phyloP scores from a whole-genome alignment of 2,888 invertebrate species.

The Pilophorus perplexus region DNA sequence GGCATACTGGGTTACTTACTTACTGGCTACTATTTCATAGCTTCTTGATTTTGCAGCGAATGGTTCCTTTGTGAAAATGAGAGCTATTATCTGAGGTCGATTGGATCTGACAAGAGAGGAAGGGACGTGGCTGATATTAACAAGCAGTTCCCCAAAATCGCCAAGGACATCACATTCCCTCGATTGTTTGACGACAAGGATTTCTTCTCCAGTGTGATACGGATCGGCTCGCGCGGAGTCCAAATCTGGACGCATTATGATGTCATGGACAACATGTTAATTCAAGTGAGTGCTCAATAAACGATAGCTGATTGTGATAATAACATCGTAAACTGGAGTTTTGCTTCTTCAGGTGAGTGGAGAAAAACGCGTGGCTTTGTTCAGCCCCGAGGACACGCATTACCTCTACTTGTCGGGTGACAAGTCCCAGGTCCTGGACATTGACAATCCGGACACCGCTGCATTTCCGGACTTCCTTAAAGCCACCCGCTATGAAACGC shows the following conservation, averaged over 20 bases:
- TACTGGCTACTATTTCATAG: no score
- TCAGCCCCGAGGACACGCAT: slow-evolving; percentile 55
- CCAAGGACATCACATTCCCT: slow-evolving; percentile 54
- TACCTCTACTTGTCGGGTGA: slow-evolving; percentile 58
- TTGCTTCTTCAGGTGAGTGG: slow-evolving; percentile 51
- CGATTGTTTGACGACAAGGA: slow-evolving; percentile 52
- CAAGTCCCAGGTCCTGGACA: slow-evolving; percentile 56
- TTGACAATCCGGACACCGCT: slow-evolving; percentile 54
- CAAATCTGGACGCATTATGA: slow-evolving; percentile 61
- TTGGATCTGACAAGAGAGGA: slow-evolving; percentile 56
- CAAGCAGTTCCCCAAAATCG: slow-evolving; percentile 55
- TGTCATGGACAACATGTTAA: slow-evolving; percentile 58
- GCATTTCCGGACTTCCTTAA: slow-evolving; percentile 54
- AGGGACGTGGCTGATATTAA: slow-evolving; percentile 56
- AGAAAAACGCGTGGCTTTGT: slow-evolving; percentile 55
- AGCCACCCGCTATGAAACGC: slow-evolving; percentile 53
- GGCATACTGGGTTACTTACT: no score
- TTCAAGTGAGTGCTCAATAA: slow-evolving; percentile 52
- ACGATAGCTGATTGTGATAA: no score
- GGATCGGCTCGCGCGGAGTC: slow-evolving; percentile 55
- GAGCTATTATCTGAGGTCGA: slow-evolving; percentile 52
- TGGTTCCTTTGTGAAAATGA: slow-evolving; percentile 51
- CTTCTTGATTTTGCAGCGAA: no score
- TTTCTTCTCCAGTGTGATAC: slow-evolving; percentile 58
- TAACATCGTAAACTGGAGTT: neutral